Percentiles rank a stretch among this genome's conserved stretches.
Evolutionary conservation across 2,888 invertebrate genomes (phyloP).

Genomic region (Rhogogaster chlorosoma): DNA sequence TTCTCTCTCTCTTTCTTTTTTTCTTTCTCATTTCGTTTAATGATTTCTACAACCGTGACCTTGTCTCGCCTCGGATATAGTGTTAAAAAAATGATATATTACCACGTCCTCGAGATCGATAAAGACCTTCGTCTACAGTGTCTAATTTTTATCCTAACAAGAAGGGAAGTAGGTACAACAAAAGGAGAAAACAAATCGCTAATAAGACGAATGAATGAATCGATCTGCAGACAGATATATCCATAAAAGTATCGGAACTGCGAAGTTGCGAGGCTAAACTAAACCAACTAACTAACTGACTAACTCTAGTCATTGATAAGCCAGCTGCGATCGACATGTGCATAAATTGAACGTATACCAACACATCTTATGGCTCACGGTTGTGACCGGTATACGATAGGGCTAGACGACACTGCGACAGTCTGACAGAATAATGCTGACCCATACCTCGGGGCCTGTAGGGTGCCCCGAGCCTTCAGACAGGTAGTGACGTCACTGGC

Average conservation of each 20-base stretch:
- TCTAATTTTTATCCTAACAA: not conserved
- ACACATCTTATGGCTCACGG: not conserved
- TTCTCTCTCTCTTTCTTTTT: not conserved
- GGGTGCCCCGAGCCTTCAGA: conserved; percentile 66
- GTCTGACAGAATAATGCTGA: conserved; percentile 60
- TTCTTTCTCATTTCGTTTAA: not conserved
- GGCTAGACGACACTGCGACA: not conserved
- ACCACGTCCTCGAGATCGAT: not conserved
- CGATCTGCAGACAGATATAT: not conserved
- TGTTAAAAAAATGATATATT: not conserved
- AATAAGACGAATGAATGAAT: not conserved
- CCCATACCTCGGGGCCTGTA: conserved; percentile 68
- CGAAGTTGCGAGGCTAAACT: not conserved
- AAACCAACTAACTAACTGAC: conserved; percentile 1
- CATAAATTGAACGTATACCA: not conserved
- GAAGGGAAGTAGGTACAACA: not conserved
- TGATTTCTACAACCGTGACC: not conserved
- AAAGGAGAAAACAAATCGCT: not conserved
- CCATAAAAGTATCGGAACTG: not conserved
- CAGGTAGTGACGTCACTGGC: conserved; percentile 72
- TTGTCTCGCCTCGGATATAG: not conserved
- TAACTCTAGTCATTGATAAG: conserved; percentile 41
- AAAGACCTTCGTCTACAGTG: not conserved
- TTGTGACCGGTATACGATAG: not conserved
- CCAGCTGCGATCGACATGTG: conserved; percentile 35